Percentiles rank a stretch among this genome's conserved stretches.
Conservation (phyloP, 2,113 vertebrate species). For the Marmota flaviventris region DNA sequence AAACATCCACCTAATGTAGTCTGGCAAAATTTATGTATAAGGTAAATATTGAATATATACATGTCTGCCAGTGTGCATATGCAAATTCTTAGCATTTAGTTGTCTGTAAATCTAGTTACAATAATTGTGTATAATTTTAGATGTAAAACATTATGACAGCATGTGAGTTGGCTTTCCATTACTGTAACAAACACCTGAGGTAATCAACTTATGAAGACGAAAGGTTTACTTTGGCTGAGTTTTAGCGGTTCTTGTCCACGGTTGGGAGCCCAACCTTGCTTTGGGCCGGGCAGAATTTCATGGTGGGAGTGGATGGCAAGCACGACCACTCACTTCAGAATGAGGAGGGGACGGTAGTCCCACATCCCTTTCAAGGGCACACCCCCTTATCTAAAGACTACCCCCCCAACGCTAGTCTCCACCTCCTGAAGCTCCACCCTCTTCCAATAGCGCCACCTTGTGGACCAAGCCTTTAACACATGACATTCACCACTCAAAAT, state of each 20-base stretch:
- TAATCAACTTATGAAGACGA: neutral
- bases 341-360: no score
- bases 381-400: neutral
- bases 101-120: neutral
- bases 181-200: neutral
- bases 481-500: neutral
- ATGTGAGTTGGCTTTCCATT: neutral
- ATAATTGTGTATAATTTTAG: neutral
- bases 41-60: conserved; percentile 43
- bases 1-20: neutral
- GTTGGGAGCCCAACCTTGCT: neutral
- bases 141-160: neutral
- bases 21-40: conserved; percentile 19
- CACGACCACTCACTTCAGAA: neutral
- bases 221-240: neutral
- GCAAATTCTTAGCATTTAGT: neutral
- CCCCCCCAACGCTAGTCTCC: no score
- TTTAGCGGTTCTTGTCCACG: neutral
- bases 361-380: no score
- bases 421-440: neutral
- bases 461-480: neutral
- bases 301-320: no score
- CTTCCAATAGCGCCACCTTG: neutral
- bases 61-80: neutral
- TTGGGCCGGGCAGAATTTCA: neutral